Base-by-base conservation (phyloP, 2,797 vertebrate species). In the Paratrypauchen microcephalus region DNA sequence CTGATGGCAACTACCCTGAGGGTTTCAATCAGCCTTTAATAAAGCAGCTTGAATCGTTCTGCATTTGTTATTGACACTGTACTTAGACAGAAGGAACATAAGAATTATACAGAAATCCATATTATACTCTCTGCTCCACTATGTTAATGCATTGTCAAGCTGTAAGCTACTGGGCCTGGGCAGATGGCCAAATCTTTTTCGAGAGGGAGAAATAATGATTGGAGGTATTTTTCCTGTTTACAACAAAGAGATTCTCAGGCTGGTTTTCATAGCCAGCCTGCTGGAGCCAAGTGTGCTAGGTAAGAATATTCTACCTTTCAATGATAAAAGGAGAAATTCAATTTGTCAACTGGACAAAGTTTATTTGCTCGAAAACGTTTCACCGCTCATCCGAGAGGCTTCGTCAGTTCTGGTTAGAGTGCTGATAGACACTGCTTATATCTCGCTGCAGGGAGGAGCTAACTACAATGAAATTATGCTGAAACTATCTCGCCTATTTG, bases 191-290 rank as follows among this genome's bases (percentile, higher is more conserved):
- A 80, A 84, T 69, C 82, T 92, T 64, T 90, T 86, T 54, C 86
- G 87, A 68, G 55, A 71, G 28, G 93, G 93, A 50, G 88, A 93
- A 48, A 79, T 94, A 48, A 91, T 92, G 87, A 90, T 94, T 0
- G 93, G 92, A n/a, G 93, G 92, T 1, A 92, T 94, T 81, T 94
- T 93, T 54, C 93, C 92, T 0, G 63, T 94, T 81, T 92, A 86
- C 23, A 91, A 90, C 79, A 93, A 93, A 87, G 90, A 94, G 50
- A 70, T 91, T 28, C 54, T 70, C 60, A 77, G 57, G 58, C 48
- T 11, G 82, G 71, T 0, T 93, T 89, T 69, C 57, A 82, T 36
- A 86, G 41, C 11, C 62, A 89, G 60, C 91, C 88, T n/a, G 36
- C 58, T 28, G 75, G 56, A 66, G 77, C 68, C 2, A 84, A 79